These are phyloP conservation scores for Lepidothrix coronata DNA, from an alignment of 2,113 vertebrate species.

Conservation along the genomic window DNA sequence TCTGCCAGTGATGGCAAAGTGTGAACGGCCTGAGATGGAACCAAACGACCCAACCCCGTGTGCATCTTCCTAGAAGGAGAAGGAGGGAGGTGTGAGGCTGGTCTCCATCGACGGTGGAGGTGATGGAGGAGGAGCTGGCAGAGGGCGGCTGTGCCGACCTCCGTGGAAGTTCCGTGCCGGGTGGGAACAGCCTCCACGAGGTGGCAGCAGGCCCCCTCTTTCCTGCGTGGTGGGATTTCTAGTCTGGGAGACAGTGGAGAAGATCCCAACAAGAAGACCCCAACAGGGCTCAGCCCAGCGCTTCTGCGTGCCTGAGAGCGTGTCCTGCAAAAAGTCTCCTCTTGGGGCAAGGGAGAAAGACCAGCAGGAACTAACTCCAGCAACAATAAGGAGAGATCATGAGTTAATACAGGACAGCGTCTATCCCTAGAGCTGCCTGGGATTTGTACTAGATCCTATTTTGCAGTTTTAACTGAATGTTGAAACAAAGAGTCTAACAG, in stretches of 20 bases:
- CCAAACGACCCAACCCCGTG: fast-evolving
- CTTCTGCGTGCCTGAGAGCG: not conserved
- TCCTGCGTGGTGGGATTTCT: not conserved
- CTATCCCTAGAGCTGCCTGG: not conserved
- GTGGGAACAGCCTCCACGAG: not conserved
- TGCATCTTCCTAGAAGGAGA: not conserved
- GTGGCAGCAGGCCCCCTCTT: slow-evolving; percentile 45
- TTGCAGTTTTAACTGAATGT: not conserved
- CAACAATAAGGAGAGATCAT: fast-evolving
- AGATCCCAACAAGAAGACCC: not conserved
- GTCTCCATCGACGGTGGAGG: fast-evolving
- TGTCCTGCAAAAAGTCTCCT: not conserved
- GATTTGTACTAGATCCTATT: not conserved
- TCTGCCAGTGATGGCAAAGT: not conserved
- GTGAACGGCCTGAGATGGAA: not conserved
- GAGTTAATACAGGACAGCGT: not conserved
- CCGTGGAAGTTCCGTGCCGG: not conserved
- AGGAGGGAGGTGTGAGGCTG: fast-evolving
- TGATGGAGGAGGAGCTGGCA: not conserved
- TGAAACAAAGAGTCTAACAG: not conserved
- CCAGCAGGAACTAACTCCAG: not conserved
- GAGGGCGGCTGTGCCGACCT: not conserved
- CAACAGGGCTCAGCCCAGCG: fast-evolving
- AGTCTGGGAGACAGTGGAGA: not conserved
- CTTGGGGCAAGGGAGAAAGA: not conserved